Conservation (phyloP, 2,888 invertebrate genomes). For the Drosophila anomalipes region DNA sequence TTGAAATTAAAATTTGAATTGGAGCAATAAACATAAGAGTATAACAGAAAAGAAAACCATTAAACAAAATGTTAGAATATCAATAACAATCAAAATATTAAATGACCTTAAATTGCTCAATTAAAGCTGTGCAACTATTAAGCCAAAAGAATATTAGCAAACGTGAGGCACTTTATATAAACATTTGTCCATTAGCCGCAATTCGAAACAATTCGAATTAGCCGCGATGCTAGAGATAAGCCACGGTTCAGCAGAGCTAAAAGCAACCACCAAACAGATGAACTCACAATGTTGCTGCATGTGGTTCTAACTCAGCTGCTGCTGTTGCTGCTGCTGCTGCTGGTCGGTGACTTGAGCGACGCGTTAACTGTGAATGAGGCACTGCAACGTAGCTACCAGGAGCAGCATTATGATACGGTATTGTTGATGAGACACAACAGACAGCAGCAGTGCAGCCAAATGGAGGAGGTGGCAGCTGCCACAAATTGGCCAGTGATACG, state of each 20-base stretch:
- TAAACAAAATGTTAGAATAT: not conserved
- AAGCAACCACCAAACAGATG: conserved; percentile 13
- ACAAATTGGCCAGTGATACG: conserved; percentile 38
- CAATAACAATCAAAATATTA: not conserved
- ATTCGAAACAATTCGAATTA: conserved; percentile 27
- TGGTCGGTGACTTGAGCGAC: conserved; percentile 5
- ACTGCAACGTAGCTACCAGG: conserved; percentile 33
- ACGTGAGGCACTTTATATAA: conserved; percentile 9
- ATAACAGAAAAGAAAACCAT: not conserved
- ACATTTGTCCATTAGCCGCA: conserved; percentile 20
- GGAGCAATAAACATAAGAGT: not conserved
- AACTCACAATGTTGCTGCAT: conserved; percentile 35
- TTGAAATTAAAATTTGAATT: not conserved
- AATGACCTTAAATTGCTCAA: conserved; percentile 17
- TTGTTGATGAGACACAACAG: conserved; percentile 47
- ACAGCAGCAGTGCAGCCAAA: conserved; percentile 28
- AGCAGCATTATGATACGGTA: conserved; percentile 37
- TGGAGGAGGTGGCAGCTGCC: conserved; percentile 18
- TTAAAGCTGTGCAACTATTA: conserved; percentile 6
- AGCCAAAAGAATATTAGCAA: not conserved
- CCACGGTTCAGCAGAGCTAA: not conserved
- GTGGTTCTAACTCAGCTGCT: conserved; percentile 27
- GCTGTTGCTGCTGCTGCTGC: conserved; percentile 8
- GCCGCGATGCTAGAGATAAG: conserved; percentile 28
- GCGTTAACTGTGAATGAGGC: conserved; percentile 11